A percentile compares a stretch with the other conserved stretches of the same genome.
Conservation (phyloP, 2,113 vertebrate genomes). For the Eurypyga helias region DNA sequence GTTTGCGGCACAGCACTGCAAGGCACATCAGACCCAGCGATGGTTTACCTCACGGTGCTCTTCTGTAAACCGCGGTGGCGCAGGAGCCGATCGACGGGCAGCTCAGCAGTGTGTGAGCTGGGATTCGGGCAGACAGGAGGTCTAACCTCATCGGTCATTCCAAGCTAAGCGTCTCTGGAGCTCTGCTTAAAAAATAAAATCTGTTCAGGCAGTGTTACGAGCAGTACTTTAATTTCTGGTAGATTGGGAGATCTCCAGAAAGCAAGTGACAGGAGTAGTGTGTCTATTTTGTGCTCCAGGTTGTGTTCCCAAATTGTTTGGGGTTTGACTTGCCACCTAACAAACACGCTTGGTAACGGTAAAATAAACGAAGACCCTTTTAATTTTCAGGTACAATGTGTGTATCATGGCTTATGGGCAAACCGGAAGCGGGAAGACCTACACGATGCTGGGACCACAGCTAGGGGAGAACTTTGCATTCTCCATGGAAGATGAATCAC, state of each 20-base stretch:
- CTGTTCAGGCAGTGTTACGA: not conserved
- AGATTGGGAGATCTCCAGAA: not conserved
- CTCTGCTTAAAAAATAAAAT: not conserved
- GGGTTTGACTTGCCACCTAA: not conserved
- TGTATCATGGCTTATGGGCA: constrained; percentile 90
- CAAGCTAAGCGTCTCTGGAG: not conserved
- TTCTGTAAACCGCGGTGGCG: not conserved
- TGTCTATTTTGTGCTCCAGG: not conserved
- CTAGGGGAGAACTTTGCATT: not conserved
- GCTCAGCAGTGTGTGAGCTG: not conserved
- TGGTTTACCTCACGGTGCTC: constrained; percentile 21
- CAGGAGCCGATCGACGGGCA: constrained; percentile 13
- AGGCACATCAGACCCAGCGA: not conserved
- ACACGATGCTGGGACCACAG: constrained; percentile 85
- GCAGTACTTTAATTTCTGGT: not conserved
- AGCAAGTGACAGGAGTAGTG: not conserved
- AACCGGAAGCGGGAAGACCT: constrained; percentile 89
- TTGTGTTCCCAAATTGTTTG: not conserved
- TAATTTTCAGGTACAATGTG: constrained; percentile 82
- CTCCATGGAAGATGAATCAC: not conserved
- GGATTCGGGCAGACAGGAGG: not conserved
- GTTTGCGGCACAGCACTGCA: not conserved
- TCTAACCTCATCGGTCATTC: not conserved
- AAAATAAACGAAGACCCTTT: not conserved
- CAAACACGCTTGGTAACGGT: not conserved